These are phyloP conservation scores for Gisinianus flammeolus DNA, from an alignment of 2,888 invertebrate species.

Conservation along the genomic window DNA sequence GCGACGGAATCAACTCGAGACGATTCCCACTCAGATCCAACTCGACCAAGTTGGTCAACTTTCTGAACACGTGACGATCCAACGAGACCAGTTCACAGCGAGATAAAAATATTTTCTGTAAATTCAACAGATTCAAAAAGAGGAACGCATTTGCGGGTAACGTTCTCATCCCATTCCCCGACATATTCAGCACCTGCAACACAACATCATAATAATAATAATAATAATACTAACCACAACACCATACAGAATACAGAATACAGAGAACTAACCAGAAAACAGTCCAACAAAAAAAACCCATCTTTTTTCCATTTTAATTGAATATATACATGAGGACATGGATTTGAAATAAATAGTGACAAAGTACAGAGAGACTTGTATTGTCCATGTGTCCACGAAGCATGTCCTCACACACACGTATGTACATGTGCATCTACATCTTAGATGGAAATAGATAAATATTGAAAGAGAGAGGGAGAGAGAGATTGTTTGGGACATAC, in stretches of 20 bases:
- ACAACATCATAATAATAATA: too few species aligned
- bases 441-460: neutral
- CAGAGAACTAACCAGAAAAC: neutral
- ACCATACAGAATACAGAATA: too few species aligned
- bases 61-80: constrained; percentile 76
- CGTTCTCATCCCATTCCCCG: constrained; percentile 72
- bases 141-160: constrained; percentile 77
- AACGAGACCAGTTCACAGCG: constrained; percentile 74
- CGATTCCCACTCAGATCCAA: constrained; percentile 79
- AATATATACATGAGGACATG: too few species aligned
- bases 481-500: constrained; percentile 50
- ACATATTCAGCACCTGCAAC: constrained; percentile 73
- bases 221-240: too few species aligned
- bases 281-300: neutral
- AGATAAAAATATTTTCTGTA: constrained; percentile 78
- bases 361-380: too few species aligned
- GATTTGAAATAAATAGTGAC: neutral
- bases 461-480: neutral
- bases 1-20: constrained; percentile 72
- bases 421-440: neutral
- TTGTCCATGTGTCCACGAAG: neutral
- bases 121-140: constrained; percentile 75
- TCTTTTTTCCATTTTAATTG: neutral
- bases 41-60: constrained; percentile 80
- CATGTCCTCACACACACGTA: too few species aligned